Conservation (phyloP, 2,888 invertebrate species). For the Blera fallax region DNA sequence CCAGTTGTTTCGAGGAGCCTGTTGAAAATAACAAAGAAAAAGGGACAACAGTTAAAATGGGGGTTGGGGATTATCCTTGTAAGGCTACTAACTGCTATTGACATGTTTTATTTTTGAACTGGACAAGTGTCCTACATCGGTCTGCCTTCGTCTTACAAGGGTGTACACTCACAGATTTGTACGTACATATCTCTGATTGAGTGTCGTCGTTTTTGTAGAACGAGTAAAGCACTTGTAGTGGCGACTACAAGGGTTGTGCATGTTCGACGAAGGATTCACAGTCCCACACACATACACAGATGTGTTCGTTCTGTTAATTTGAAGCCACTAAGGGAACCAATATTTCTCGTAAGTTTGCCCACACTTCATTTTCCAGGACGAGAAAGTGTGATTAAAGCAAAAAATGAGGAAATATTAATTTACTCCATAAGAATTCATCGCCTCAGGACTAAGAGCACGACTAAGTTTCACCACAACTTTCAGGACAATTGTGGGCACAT, state of each 20-base stretch:
- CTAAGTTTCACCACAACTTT: slow-evolving; percentile 56
- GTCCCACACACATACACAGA: background rate
- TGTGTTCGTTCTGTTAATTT: slow-evolving; percentile 36
- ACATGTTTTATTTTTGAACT: background rate
- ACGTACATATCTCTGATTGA: slow-evolving; percentile 40
- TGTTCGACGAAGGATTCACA: background rate
- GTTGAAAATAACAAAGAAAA: slow-evolving; percentile 61
- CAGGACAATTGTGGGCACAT: slow-evolving; percentile 47
- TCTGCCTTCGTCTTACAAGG: slow-evolving; percentile 38
- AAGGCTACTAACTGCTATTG: background rate
- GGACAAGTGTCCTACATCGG: slow-evolving; percentile 41
- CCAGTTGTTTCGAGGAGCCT: slow-evolving; percentile 83
- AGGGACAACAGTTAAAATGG: background rate
- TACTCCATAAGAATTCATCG: slow-evolving; percentile 50
- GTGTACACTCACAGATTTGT: slow-evolving; percentile 7
- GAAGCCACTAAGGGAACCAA: slow-evolving; percentile 32
- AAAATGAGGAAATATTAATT: slow-evolving; percentile 70
- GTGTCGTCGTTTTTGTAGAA: slow-evolving; percentile 44
- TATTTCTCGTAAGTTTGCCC: slow-evolving; percentile 43
- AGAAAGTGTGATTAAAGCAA: slow-evolving; percentile 68
- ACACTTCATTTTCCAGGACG: slow-evolving; percentile 27
- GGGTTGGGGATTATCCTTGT: slow-evolving; percentile 44
- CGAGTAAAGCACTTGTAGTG: slow-evolving; percentile 30
- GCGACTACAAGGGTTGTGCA: slow-evolving; percentile 33
- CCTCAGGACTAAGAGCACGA: background rate